Base-by-base conservation (phyloP, 2,888 invertebrate genomes). In the Carabus problematicus region DNA sequence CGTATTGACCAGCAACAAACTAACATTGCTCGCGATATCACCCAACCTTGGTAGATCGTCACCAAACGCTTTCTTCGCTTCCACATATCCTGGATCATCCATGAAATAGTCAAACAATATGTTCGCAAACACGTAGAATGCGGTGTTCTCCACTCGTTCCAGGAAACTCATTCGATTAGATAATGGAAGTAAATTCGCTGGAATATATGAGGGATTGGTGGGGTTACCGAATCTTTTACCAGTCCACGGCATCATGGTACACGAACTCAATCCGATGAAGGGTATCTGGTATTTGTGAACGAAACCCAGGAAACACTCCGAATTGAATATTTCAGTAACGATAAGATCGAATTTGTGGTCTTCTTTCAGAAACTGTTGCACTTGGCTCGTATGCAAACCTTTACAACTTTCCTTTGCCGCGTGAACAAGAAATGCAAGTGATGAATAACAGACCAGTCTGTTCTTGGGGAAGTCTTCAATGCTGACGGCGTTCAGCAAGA, bases 281-380 rank as follows among this genome's bases (percentile, higher is more conserved):
- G 86, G 85, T 0, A 87, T 87, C 43, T 84, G 79, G 8, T 90
- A 84, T 73, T 87, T 85, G 74, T 89, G 84, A 0, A 87, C 88
- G 41, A 93, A 78, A 1, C 87, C 89, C 73, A 91, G 79, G 77
- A 87, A 87, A 77, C 92, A 91, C 75, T 92, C 90, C 59, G 86
- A 86, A 73, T 90, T 90, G 76, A 93, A 92, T 67, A 86, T 86
- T 79, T 93, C 92, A 63, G 87, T 82, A 0, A 93, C 77, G 6
- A 91, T 83, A 0, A 92, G 78, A 78, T 93, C 91, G 75, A 87
- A 91, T 58, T 85, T 85, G 2, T 82, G 79, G 71, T 84, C 82
- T 6, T 79, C 77, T 59, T 82, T 80, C 3, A 84, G 69, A 39
- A 85, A 79, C 71, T 78, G 74, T 1, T 79, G 76, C 49, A 82